Percentiles rank a stretch among this genome's conserved stretches.
Conservation (phyloP, 1,140 invertebrate species). For the Copidosoma floridanum region DNA sequence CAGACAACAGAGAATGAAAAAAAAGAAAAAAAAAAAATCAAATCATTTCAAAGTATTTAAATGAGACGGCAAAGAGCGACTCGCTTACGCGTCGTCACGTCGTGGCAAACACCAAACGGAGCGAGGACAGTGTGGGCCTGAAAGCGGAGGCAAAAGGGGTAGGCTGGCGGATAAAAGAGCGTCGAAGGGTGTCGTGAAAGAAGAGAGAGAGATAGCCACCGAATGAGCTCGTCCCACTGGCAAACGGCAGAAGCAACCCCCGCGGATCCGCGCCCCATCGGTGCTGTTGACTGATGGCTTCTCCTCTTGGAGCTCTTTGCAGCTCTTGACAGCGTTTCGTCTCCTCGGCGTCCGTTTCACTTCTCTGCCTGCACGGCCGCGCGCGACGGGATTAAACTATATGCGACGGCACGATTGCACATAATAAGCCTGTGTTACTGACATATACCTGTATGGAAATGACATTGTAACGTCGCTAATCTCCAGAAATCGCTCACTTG, state of each 20-base stretch:
- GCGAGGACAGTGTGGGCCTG: too few species aligned
- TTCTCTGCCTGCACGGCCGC: not conserved
- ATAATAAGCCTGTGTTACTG: not conserved
- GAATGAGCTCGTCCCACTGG: conserved; percentile 41
- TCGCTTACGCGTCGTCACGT: conserved; percentile 33
- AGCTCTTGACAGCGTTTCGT: too few species aligned
- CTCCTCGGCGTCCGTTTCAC: not conserved
- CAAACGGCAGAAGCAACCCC: conserved; percentile 38
- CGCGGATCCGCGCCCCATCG: conserved; percentile 41
- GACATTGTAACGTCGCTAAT: conserved; percentile 48
- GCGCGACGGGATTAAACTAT: conserved; percentile 35
- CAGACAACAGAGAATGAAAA: not conserved
- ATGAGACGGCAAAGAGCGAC: conserved; percentile 8
- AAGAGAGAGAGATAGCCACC: conserved; percentile 23
- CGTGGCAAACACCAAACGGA: too few species aligned
- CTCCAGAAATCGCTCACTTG: conserved; percentile 30
- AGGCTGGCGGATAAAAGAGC: not conserved
- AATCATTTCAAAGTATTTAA: conserved; percentile 22
- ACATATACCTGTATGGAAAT: conserved; percentile 21
- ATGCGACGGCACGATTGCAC: conserved; percentile 47
- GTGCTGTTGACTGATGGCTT: conserved; percentile 51
- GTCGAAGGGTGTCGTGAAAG: conserved; percentile 23
- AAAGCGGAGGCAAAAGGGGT: conserved; percentile 19
- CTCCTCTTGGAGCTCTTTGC: too few species aligned
- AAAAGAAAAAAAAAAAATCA: conserved; percentile 13